These are phyloP conservation scores for Caenorhabditis latens DNA, from an alignment of 1,140 invertebrate species.

Conservation along the genomic window DNA sequence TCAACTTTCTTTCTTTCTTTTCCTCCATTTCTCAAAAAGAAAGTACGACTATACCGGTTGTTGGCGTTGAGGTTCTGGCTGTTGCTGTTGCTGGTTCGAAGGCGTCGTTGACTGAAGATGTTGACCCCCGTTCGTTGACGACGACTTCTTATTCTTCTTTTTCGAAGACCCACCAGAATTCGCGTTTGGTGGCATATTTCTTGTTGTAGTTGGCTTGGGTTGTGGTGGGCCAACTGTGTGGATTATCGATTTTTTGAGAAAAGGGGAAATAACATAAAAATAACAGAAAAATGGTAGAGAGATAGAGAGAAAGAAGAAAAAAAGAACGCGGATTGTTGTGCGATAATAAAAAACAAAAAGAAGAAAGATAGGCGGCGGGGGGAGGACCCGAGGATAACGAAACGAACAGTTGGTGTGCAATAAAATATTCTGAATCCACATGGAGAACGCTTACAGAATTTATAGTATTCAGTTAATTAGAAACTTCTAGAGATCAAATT, in stretches of 20 bases:
- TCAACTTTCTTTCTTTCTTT: too few species aligned
- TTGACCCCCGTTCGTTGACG: not conserved
- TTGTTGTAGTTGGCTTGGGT: too few species aligned
- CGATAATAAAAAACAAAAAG: not conserved
- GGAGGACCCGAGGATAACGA: too few species aligned
- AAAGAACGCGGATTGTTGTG: not conserved
- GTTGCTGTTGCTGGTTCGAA: not conserved
- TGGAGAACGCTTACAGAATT: too few species aligned
- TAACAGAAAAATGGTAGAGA: not conserved
- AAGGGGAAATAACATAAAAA: not conserved
- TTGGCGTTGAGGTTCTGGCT: not conserved
- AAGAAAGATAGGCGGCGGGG: not conserved
- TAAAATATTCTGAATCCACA: too few species aligned
- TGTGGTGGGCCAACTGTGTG: not conserved
- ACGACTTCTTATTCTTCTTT: conserved; percentile 33
- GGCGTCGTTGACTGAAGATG: not conserved
- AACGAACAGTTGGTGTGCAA: too few species aligned
- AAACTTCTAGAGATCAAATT: too few species aligned
- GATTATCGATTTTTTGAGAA: not conserved
- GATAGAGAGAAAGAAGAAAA: not conserved
- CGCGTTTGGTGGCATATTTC: conserved; percentile 20
- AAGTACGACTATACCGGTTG: conserved; percentile 10
- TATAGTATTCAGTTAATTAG: too few species aligned
- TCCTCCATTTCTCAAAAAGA: too few species aligned
- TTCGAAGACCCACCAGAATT: not conserved